Evolutionary conservation across 2,888 invertebrate genomes (phyloP).

Genomic region (Parasteatoda lunata): DNA sequence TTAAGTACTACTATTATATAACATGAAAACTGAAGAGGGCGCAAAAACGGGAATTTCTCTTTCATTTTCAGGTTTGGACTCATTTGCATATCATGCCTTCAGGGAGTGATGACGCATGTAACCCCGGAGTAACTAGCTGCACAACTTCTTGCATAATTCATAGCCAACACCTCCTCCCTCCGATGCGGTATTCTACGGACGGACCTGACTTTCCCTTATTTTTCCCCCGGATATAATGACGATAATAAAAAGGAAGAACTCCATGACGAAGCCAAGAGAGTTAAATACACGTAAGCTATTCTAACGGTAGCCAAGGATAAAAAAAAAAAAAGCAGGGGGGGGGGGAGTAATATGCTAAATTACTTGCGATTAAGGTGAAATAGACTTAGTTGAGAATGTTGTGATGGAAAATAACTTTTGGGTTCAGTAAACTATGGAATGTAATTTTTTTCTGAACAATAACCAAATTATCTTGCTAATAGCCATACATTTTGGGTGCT

Average conservation of each 20-base stretch:
- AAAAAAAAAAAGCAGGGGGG: no score
- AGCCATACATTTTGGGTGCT: no score
- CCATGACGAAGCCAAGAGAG: background rate
- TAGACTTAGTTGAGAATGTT: background rate
- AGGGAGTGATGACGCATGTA: slow-evolving; percentile 53
- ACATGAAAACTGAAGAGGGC: no score
- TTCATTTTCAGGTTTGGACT: background rate
- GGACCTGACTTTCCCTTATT: background rate
- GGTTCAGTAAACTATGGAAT: no score
- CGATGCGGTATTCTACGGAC: slow-evolving; percentile 12
- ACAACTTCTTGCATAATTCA: slow-evolving; percentile 45
- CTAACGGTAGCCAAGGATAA: slow-evolving; percentile 2
- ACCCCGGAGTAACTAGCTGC: slow-evolving; percentile 15
- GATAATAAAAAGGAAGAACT: slow-evolving; percentile 40
- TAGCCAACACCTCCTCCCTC: slow-evolving; percentile 29
- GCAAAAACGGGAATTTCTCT: no score
- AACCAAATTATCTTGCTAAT: no score
- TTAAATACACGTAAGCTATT: background rate
- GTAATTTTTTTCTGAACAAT: no score
- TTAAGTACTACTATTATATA: no score
- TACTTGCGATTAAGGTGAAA: slow-evolving; percentile 32
- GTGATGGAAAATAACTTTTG: no score
- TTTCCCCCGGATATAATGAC: slow-evolving; percentile 21
- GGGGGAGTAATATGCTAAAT: slow-evolving; percentile 19
- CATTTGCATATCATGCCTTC: slow-evolving; percentile 56